These are phyloP conservation scores for Morbakka virulenta DNA, from an alignment of 30 jellyfish, hydroid and myxozoan genomes.

Conservation along the genomic window DNA sequence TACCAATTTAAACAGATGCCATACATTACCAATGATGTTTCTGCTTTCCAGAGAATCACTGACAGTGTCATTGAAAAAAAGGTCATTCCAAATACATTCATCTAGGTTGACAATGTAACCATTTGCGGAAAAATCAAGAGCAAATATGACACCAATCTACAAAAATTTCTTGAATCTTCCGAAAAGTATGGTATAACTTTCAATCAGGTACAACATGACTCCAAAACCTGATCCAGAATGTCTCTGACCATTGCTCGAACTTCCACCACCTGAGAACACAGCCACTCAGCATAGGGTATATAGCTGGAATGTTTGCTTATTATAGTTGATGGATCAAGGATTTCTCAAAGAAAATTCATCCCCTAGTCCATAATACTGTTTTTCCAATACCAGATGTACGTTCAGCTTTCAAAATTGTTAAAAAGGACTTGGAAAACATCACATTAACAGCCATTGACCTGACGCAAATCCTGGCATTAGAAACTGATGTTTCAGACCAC, in stretches of 20 bases:
- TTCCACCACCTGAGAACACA: constrained; percentile 60
- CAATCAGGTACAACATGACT: constrained; percentile 29
- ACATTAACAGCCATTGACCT: too few species aligned
- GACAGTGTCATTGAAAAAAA: constrained; percentile 16
- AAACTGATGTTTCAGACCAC: too few species aligned
- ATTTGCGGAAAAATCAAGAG: constrained; percentile 37
- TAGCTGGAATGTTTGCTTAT: constrained; percentile 68
- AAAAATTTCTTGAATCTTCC: constrained; percentile 40
- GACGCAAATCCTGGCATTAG: too few species aligned
- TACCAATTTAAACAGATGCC: constrained; percentile 34
- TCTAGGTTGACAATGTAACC: too few species aligned
- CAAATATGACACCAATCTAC: constrained; percentile 59
- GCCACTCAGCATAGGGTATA: constrained; percentile 24
- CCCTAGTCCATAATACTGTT: too few species aligned
- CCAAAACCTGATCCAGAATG: constrained; percentile 74
- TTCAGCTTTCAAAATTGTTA: too few species aligned
- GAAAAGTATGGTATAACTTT: constrained; percentile 25
- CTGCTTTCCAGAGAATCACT: constrained; percentile 33
- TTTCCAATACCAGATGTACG: too few species aligned
- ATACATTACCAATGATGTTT: constrained; percentile 28
- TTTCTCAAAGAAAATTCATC: constrained; percentile 54
- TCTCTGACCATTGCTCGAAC: constrained; percentile 54
- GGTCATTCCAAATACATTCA: too few species aligned
- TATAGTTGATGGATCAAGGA: constrained; percentile 49
- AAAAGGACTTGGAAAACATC: too few species aligned